A percentile compares a stretch with the other conserved stretches of the same genome.
Evolutionary conservation across 2,113 vertebrate genomes (phyloP).

Genomic region (Charadrius vociferus): DNA sequence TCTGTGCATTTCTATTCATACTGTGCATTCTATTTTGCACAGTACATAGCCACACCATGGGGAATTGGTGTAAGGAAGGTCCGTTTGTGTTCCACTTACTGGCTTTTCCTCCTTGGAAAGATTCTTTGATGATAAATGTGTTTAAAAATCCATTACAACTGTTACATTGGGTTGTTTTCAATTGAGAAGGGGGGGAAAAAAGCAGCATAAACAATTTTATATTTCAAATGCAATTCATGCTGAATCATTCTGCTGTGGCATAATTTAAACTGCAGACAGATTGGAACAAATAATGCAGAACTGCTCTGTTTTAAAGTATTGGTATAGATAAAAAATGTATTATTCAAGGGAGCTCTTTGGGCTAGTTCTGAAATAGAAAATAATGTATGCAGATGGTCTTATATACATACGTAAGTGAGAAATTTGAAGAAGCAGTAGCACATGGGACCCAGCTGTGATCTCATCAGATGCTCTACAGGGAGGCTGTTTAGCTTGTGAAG

Average conservation of each 20-base stretch:
- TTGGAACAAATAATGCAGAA: slow-evolving; percentile 45
- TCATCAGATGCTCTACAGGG: background rate
- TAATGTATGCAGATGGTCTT: slow-evolving; percentile 4
- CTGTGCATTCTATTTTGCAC: background rate
- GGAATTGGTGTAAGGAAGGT: background rate
- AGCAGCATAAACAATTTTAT: slow-evolving; percentile 48
- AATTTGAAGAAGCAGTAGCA: background rate
- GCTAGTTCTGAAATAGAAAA: slow-evolving; percentile 37
- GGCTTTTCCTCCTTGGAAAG: background rate
- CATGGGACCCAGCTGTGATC: slow-evolving; percentile 3
- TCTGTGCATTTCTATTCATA: too few relatives aligned
- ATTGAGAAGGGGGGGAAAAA: background rate
- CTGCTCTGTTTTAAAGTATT: slow-evolving; percentile 63
- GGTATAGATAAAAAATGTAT: slow-evolving; percentile 45
- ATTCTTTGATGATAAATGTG: slow-evolving; percentile 26
- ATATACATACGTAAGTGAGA: background rate
- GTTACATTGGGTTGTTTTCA: slow-evolving; percentile 28
- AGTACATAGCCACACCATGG: background rate
- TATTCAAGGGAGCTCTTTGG: slow-evolving; percentile 38
- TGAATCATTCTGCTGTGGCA: slow-evolving; percentile 29
- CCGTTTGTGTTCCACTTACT: background rate
- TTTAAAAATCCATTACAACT: slow-evolving; percentile 54
- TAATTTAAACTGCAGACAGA: slow-evolving; percentile 37
- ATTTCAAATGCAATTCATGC: slow-evolving; percentile 56
- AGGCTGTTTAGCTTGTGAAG: background rate